A percentile compares a stretch with the other conserved stretches of the same genome.
phyloP scores from a whole-genome alignment of 2,113 vertebrate genomes.

The Coptodon bakossiorum region DNA sequence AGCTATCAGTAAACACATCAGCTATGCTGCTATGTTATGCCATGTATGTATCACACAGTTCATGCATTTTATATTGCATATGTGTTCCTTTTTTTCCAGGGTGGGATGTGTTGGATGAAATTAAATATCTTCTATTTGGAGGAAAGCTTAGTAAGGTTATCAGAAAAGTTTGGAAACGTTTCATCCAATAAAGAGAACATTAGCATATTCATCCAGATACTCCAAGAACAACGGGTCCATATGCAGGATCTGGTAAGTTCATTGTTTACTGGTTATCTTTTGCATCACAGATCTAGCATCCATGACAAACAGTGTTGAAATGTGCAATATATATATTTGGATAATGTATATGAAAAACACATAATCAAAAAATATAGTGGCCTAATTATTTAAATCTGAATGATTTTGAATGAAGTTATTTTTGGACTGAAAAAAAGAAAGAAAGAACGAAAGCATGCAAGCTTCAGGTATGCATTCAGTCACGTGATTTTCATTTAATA shows the following conservation, averaged over 20 bases:
- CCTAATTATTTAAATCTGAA: not conserved
- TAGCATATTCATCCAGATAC: constrained; percentile 67
- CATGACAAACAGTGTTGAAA: not conserved
- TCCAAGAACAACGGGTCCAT: constrained; percentile 64
- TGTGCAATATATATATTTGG: not conserved
- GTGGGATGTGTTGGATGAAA: constrained; percentile 74
- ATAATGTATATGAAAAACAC: not conserved
- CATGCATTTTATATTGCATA: not conserved
- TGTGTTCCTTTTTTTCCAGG: constrained; percentile 40
- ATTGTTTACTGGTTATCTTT: not conserved
- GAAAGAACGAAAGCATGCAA: not conserved
- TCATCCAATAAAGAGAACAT: constrained; percentile 75
- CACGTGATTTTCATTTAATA: not conserved
- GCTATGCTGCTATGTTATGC: not conserved
- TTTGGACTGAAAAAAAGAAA: not conserved
- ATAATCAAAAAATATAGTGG: not conserved
- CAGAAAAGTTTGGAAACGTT: constrained; percentile 74
- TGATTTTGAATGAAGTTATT: not conserved
- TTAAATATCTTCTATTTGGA: constrained; percentile 74
- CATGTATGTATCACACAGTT: not conserved
- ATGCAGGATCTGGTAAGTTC: constrained; percentile 62
- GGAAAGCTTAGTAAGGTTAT: constrained; percentile 68
- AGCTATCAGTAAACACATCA: not conserved
- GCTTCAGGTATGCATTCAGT: not conserved
- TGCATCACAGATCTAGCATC: not conserved